Evolutionary conservation across 2,113 vertebrate genomes (phyloP), one percentile per base, ranked within the genome.

Genomic region (Ellobius talpinus): DNA sequence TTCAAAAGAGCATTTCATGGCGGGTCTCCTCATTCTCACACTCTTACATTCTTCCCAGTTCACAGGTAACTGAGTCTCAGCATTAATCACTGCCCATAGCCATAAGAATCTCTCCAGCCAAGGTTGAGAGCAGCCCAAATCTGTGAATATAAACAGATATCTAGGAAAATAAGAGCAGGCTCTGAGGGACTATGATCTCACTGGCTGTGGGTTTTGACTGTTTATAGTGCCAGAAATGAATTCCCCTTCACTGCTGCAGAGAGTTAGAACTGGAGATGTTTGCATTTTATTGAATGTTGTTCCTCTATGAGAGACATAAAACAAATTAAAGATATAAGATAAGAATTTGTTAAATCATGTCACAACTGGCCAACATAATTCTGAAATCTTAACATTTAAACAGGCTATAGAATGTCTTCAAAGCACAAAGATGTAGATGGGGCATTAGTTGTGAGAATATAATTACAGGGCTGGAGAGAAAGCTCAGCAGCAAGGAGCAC

Each of bases 231-330:
- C 29, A 47, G 26, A 29, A 42, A 85, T 45, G n/a, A 63, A 45
- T 31, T 9, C 29, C 92, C 36, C 33, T 10, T 84, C 89, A 66
- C 13, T 89, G 47, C 58, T 88, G 65, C 19, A 79, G 65, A 50
- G 39, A 63, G 73, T 68, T 79, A 85, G 55, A 94, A 93, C 87
- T 55, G 33, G 31, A 79, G 94, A 42, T 42, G 21, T 81, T 91
- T 74, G 31, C 8, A 85, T 82, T 26, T 78, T 45, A n/a, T 26
- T 95, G 91, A 87, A 31, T 61, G 89, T 39, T 58, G 10, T n/a
- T 92, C 87, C 92, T 87, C 47, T 74, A 24, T 81, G 1, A 77
- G 84, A 96, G 91, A 61, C 65, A 77, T 23, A 70, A 87, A 87
- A 76, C 6, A 72, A 55, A 26, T 84, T 88, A 42, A 78, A 58